These are phyloP conservation scores for Platerodrilus igneus DNA, from an alignment of 2,888 invertebrate genomes.

Conservation along the genomic window DNA sequence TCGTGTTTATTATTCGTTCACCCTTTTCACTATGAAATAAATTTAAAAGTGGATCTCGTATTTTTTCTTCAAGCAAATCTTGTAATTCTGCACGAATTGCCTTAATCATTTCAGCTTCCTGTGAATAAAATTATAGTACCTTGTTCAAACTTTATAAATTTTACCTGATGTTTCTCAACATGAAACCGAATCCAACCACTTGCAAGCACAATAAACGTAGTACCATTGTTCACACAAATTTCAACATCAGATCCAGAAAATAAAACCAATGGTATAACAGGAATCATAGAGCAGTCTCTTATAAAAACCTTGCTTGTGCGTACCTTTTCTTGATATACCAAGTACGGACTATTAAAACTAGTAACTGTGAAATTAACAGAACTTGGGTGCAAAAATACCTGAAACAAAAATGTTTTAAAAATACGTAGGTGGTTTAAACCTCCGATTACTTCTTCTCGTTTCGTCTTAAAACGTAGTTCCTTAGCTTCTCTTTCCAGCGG, in stretches of 20 bases:
- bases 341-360: conserved; percentile 67
- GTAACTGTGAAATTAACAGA: conserved; percentile 66
- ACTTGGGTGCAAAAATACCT: conserved; percentile 65
- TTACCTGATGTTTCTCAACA: conserved; percentile 69
- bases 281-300: conserved; percentile 76
- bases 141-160: conserved; percentile 17
- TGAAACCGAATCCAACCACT: conserved; percentile 80
- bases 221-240: conserved; percentile 68
- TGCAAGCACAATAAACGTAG: conserved; percentile 68
- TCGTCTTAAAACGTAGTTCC: conserved; percentile 70
- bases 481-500: conserved; percentile 65
- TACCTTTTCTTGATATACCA: conserved; percentile 80
- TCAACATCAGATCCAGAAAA: conserved; percentile 70
- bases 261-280: conserved; percentile 66
- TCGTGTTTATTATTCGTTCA: conserved; percentile 69
- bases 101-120: conserved; percentile 80
- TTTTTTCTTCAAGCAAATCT: conserved; percentile 76
- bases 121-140: conserved; percentile 13
- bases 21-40: conserved; percentile 69
- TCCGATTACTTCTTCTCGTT: conserved; percentile 60
- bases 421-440: too few relatives aligned
- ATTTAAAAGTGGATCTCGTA: conserved; percentile 74
- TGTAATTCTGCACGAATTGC: conserved; percentile 71
- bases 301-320: conserved; percentile 76
- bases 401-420: too few relatives aligned